Conservation (phyloP, 1,140 invertebrate species). For the Druon quercuslanigerum region DNA sequence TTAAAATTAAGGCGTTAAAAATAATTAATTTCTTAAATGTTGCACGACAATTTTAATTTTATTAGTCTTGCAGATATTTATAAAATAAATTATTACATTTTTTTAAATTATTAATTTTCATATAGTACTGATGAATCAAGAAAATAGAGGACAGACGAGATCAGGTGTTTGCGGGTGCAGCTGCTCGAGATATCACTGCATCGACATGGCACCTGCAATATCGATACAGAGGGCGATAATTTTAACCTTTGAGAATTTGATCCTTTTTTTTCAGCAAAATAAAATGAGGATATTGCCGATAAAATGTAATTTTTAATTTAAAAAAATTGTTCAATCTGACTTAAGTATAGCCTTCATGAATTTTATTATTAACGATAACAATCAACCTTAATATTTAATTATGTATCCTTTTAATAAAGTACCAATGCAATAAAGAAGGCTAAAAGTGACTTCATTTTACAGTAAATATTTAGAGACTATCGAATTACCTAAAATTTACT, state of each 20-base stretch:
- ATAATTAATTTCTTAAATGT: no score
- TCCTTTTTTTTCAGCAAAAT: not conserved
- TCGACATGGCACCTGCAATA: conserved; percentile 17
- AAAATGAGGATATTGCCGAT: conserved; percentile 11
- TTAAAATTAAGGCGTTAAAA: no score
- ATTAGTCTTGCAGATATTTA: no score
- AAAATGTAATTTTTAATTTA: conserved; percentile 1
- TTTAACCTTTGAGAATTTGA: not conserved
- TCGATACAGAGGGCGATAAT: conserved; percentile 19
- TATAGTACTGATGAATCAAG: not conserved
- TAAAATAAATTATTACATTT: not conserved
- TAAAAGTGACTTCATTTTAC: no score
- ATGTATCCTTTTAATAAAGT: not conserved
- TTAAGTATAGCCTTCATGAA: not conserved
- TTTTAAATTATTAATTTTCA: conserved; percentile 3
- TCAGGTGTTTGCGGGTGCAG: conserved; percentile 3
- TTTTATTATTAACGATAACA: conserved; percentile 3
- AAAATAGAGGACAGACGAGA: not conserved
- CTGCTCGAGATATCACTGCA: conserved; percentile 9
- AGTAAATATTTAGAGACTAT: no score
- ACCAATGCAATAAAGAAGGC: no score
- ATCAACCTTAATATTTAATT: conserved; percentile 13
- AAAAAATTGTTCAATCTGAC: conserved; percentile 5
- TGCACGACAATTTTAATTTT: no score
- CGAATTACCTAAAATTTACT: no score